Percentiles rank a stretch among this genome's conserved stretches.
Conservation (phyloP, 2,888 invertebrate genomes). For the Hydraecia micacea region DNA sequence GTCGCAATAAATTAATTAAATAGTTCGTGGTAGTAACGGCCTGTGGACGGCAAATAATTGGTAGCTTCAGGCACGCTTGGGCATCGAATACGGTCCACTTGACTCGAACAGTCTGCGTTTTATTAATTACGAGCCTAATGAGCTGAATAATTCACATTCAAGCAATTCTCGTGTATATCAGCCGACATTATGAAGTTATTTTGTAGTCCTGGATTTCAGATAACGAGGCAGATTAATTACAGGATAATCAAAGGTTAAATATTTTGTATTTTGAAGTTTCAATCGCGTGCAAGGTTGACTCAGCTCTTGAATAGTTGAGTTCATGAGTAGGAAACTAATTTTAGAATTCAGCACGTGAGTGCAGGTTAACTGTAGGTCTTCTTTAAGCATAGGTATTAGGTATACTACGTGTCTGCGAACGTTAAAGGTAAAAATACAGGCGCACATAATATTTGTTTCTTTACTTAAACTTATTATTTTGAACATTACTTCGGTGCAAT, state of each 20-base stretch:
- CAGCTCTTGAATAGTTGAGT: neutral
- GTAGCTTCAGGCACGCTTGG: neutral
- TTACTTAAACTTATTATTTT: neutral
- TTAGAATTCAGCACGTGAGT: neutral
- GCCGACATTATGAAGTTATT: slow-evolving; percentile 1
- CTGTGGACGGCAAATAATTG: slow-evolving; percentile 29
- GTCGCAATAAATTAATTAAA: slow-evolving; percentile 20
- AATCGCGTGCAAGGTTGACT: neutral
- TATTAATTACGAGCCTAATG: slow-evolving; percentile 35
- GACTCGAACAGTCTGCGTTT: slow-evolving; percentile 3
- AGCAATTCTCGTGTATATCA: slow-evolving; percentile 2
- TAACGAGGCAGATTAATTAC: neutral
- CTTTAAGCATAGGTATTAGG: neutral
- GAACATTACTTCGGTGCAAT: neutral
- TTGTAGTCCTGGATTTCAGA: neutral
- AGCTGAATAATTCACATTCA: slow-evolving; percentile 25
- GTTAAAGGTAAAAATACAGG: neutral
- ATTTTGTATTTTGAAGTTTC: neutral
- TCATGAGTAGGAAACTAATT: neutral
- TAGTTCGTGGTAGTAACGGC: slow-evolving; percentile 2
- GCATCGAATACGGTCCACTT: slow-evolving; percentile 10
- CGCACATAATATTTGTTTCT: neutral
- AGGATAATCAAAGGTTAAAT: neutral
- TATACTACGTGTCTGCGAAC: neutral
- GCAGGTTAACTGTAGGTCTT: slow-evolving; percentile 1